Evolutionary conservation across 2,797 vertebrate species (phyloP), one percentile per base, ranked within the genome.

Genomic region (Microctenopoma stevenorrisi): DNA sequence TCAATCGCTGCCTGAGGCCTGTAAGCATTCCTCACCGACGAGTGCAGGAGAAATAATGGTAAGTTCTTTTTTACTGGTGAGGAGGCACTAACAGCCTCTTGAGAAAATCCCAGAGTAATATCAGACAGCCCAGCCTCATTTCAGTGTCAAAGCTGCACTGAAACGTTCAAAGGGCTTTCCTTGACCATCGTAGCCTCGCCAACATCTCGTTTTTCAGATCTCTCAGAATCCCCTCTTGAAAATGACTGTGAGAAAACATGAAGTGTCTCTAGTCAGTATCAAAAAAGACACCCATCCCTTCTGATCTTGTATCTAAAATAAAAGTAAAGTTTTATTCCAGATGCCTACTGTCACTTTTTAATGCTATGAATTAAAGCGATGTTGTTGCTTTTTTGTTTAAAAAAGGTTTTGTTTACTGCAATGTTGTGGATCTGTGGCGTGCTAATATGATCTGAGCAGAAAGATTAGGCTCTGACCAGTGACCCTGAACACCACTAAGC

Each of bases 1-100:
- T 89, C 86, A 91, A 92, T 91, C 82, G 81, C 54, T 78, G 88
- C 89, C 92, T 54, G 64, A 46, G 86, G 90, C 89, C 69, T 84
- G 43, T 90, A 81, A 76, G 86, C 87, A 77, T 78, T 86, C 84
- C 82, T 86, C 86, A 90, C 84, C 80, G 88, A 93, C 91, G 85
- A 93, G 90, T 91, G 88, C 77, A 88, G 82, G 72, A 85, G 82
- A 88, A 92, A 93, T 89, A 91, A 92, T 91, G 64, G 69, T 76
- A 77, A 37, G 40, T 88, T 87, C 54, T 71, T 78, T 68, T 74
- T 35, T 83, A 55, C 85, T 86, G 42, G 75, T 86, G 71, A 78
- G 83, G 82, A 87, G 85, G 82, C 87, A 69, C 72, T 85, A 88
- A 94, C 90, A 92, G 83, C 78, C 82, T 91, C 80, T 92, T 93